Evolutionary conservation across 2,888 invertebrate species (phyloP).

Genomic region (Conchocele bisecta): DNA sequence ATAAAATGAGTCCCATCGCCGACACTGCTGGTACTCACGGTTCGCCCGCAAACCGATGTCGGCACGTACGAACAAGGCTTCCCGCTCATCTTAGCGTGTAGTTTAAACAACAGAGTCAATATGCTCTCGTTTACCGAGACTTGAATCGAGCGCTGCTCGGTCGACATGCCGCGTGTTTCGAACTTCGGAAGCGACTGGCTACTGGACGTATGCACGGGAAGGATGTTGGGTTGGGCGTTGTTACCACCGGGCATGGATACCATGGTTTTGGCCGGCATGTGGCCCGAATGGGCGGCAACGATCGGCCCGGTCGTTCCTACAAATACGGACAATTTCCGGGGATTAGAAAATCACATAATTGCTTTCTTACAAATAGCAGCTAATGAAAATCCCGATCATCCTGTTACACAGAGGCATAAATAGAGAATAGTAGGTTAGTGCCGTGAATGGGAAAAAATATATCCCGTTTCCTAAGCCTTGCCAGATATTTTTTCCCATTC

Average conservation of each 20-base stretch:
- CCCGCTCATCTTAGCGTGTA: slow-evolving; percentile 94
- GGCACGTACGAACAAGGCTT: slow-evolving; percentile 89
- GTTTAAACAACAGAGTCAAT: slow-evolving; percentile 92
- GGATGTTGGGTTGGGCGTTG: slow-evolving; percentile 51
- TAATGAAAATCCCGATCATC: too few relatives aligned
- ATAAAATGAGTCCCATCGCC: slow-evolving; percentile 96
- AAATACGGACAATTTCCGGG: slow-evolving; percentile 17
- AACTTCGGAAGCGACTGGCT: slow-evolving; percentile 62
- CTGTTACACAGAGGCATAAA: too few relatives aligned
- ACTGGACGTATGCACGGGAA: slow-evolving; percentile 53
- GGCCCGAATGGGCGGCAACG: slow-evolving; percentile 71
- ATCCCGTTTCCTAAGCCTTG: too few relatives aligned
- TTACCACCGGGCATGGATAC: slow-evolving; percentile 57
- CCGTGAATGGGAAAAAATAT: too few relatives aligned
- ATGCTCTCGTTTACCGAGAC: slow-evolving; percentile 86
- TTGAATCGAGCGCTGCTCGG: slow-evolving; percentile 64
- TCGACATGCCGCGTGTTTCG: slow-evolving; percentile 69
- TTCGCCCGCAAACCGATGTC: slow-evolving; percentile 52
- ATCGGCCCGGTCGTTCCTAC: slow-evolving; percentile 71
- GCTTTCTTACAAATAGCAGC: too few relatives aligned
- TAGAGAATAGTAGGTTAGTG: too few relatives aligned
- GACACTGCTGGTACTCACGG: slow-evolving; percentile 81
- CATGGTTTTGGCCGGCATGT: slow-evolving; percentile 63
- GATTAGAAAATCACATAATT: too few relatives aligned
- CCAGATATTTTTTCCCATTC: too few relatives aligned